A percentile compares a stretch with the other conserved stretches of the same genome.
These are phyloP conservation scores for Myodes glareolus DNA, from an alignment of 2,113 vertebrate genomes.

Conservation along the genomic window DNA sequence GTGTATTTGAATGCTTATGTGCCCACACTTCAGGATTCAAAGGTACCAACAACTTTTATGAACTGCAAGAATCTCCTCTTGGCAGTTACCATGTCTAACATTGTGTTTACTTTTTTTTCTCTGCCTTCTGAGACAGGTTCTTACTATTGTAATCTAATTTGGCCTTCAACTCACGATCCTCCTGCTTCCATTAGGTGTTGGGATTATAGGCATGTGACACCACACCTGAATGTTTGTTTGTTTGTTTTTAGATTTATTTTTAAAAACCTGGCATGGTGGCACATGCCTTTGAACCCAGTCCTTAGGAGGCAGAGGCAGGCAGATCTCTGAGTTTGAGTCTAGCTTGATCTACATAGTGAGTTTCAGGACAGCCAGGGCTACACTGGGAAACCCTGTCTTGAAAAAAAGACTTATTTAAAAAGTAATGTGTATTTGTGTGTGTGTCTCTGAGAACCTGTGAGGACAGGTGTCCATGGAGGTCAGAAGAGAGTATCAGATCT, in stretches of 20 bases:
- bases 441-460: no score
- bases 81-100: background rate
- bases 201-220: background rate
- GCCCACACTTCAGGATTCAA: constrained; percentile 23
- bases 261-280: background rate
- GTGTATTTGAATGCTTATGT: background rate
- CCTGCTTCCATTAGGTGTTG: background rate
- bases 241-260: background rate
- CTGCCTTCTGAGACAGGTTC: background rate
- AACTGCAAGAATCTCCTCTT: background rate
- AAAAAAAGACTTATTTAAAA: background rate
- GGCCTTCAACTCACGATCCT: background rate
- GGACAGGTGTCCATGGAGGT: no score
- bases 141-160: background rate
- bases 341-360: background rate
- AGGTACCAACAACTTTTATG: background rate
- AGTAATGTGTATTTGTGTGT: no score
- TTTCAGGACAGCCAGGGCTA: background rate
- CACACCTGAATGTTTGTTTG: background rate
- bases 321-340: background rate
- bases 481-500: no score
- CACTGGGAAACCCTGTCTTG: background rate
- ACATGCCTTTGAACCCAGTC: background rate
- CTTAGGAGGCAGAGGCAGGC: background rate
- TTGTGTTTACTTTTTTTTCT: background rate